These are phyloP conservation scores for Molossus alvarezi DNA, from an alignment of 2,797 vertebrate species.

Conservation along the genomic window DNA sequence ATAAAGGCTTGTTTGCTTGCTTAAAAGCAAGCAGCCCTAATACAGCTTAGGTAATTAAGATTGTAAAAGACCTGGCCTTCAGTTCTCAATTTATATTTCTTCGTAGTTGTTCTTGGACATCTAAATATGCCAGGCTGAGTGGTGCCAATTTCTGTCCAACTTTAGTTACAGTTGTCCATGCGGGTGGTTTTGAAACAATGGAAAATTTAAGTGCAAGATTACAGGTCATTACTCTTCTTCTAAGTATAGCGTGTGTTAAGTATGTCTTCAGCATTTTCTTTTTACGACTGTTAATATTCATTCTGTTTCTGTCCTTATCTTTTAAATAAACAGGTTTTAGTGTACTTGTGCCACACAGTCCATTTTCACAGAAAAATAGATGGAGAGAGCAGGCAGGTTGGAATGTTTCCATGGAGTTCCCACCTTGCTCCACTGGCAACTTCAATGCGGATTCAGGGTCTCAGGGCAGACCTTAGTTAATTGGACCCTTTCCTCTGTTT, in stretches of 20 bases:
- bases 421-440: background rate
- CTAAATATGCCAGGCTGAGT: background rate
- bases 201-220: slow-evolving; percentile 53
- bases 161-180: background rate
- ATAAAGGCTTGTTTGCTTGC: slow-evolving; percentile 5
- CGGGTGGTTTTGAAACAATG: slow-evolving; percentile 58
- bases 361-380: background rate
- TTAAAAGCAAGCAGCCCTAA: background rate
- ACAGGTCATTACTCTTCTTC: background rate
- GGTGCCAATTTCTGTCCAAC: background rate
- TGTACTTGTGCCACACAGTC: background rate
- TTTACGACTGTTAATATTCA: slow-evolving; percentile 12
- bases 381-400: background rate
- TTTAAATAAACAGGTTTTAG: slow-evolving; percentile 31
- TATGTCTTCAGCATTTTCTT: slow-evolving; percentile 53
- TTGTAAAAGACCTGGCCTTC: background rate
- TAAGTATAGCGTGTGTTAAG: slow-evolving; percentile 11
- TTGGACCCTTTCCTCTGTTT: background rate
- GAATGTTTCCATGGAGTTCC: background rate
- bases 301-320: slow-evolving; percentile 31
- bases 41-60: background rate
- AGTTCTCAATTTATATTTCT: slow-evolving; percentile 28
- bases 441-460: background rate
- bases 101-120: slow-evolving; percentile 23
- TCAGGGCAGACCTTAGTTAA: background rate